These are phyloP conservation scores for Forbesichthys papilliferus DNA, from an alignment of 2,113 vertebrate genomes.

Conservation along the genomic window DNA sequence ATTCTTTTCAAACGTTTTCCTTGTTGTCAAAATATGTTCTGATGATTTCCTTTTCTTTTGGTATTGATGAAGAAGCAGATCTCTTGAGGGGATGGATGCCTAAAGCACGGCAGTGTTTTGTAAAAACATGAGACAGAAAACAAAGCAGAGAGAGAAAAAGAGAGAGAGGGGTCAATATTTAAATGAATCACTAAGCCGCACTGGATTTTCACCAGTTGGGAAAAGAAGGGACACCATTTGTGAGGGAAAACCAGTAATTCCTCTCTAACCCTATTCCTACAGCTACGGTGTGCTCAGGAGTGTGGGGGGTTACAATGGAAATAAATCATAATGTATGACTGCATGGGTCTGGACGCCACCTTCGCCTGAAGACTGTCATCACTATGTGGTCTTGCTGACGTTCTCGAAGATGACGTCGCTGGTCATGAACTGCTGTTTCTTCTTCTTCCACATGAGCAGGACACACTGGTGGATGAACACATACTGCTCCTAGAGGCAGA, in stretches of 20 bases:
- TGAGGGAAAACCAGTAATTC: no score
- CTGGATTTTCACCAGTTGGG: background rate
- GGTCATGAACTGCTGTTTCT: conserved; percentile 89
- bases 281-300: background rate
- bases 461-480: conserved; percentile 98
- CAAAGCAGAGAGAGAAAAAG: background rate
- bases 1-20: conserved; percentile 29
- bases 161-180: background rate
- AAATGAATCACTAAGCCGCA: background rate
- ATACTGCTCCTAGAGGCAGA: conserved; percentile 86
- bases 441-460: conserved; percentile 94
- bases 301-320: no score
- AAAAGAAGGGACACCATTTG: no score
- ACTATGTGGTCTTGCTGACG: conserved; percentile 88
- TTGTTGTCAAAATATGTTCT: conserved; percentile 51
- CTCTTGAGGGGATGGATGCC: conserved; percentile 70
- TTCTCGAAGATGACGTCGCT: conserved; percentile 95
- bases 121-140: conserved; percentile 50
- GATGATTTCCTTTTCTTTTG: conserved; percentile 43
- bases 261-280: background rate
- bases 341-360: conserved; percentile 6
- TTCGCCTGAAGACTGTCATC: conserved; percentile 11
- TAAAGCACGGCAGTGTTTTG: conserved; percentile 74
- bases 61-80: conserved; percentile 57
- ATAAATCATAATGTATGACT: background rate